Percentiles rank a stretch among this genome's conserved stretches.
Conservation (phyloP, 2,888 invertebrate species). For the Julus scandinavius region DNA sequence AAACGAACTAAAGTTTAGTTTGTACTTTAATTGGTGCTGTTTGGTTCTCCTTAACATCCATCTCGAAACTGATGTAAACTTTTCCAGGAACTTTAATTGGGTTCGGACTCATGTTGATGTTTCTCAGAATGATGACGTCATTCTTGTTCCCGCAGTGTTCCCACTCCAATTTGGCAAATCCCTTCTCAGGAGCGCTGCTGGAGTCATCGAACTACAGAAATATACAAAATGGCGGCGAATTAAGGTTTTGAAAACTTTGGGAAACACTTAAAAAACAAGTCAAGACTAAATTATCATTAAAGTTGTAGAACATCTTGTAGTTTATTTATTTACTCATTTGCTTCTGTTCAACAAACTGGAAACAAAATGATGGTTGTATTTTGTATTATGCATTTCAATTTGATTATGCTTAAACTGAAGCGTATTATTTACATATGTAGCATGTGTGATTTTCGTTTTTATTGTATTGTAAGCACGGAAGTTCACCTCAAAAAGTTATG, state of each 20-base stretch:
- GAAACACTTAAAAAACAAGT: neutral
- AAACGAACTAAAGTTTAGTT: no score
- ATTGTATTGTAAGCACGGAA: no score
- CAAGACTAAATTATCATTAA: neutral
- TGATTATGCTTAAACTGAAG: no score
- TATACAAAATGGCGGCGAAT: neutral
- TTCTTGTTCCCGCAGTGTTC: constrained; percentile 54
- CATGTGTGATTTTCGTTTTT: no score
- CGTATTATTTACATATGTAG: no score
- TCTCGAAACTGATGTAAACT: constrained; percentile 52
- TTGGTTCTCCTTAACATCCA: constrained; percentile 54
- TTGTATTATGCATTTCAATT: no score
- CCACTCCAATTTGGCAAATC: constrained; percentile 54
- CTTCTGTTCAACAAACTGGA: no score
- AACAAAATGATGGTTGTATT: no score
- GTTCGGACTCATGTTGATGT: constrained; percentile 48
- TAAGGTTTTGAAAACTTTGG: neutral
- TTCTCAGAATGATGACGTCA: constrained; percentile 52
- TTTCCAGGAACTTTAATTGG: constrained; percentile 53
- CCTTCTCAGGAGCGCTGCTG: neutral
- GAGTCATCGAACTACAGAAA: constrained; percentile 34
- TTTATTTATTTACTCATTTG: neutral
- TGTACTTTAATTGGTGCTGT: constrained; percentile 52
- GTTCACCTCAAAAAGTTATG: no score
- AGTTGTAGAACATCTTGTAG: neutral